Percentiles rank a stretch among this genome's conserved stretches.
Conservation (phyloP, 2,113 vertebrate species). For the Piprites chloris region DNA sequence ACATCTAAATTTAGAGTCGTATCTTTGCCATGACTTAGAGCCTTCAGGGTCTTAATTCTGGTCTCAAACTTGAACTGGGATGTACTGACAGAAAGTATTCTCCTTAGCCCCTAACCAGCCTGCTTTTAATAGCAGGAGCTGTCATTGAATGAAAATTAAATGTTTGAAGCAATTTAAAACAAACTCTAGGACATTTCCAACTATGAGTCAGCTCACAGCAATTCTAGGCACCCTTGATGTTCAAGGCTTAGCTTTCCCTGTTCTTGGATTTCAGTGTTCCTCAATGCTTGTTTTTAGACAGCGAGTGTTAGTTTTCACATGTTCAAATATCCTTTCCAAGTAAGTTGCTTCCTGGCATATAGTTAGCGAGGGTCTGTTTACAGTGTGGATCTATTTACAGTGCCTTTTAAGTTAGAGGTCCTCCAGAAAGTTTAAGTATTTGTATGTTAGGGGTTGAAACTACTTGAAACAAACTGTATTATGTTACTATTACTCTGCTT, state of each 20-base stretch:
- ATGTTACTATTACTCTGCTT: background rate
- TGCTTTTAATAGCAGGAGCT: background rate
- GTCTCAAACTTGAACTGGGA: background rate
- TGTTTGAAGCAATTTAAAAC: background rate
- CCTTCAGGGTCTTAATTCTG: background rate
- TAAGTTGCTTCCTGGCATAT: background rate
- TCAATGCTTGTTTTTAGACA: background rate
- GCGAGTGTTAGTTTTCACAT: background rate
- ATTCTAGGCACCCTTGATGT: background rate
- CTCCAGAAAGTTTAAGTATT: background rate
- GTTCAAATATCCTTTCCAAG: background rate
- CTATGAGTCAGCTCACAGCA: background rate
- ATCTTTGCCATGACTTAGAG: rapidly evolving
- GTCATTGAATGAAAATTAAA: background rate
- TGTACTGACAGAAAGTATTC: background rate
- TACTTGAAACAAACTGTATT: background rate
- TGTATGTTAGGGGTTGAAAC: background rate
- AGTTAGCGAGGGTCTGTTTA: background rate
- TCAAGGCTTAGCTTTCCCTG: background rate
- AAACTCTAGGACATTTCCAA: background rate
- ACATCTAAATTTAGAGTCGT: background rate
- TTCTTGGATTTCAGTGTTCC: background rate
- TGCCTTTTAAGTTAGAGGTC: background rate
- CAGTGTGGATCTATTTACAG: background rate
- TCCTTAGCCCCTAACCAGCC: background rate